These are phyloP conservation scores for Drosophila rhopaloa DNA, from an alignment of 1,140 invertebrate genomes.

Conservation along the genomic window DNA sequence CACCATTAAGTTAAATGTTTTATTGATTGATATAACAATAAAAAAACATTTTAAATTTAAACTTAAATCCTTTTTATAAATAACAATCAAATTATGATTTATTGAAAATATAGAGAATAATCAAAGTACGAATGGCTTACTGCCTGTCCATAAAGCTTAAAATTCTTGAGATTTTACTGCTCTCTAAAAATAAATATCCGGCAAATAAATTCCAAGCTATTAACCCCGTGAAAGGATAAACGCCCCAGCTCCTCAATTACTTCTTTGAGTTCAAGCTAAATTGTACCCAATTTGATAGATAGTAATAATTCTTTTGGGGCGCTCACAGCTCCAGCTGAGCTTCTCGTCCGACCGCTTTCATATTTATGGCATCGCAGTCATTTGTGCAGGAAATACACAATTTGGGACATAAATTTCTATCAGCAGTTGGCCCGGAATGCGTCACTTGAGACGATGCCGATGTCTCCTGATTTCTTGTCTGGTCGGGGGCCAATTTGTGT, in stretches of 20 bases:
- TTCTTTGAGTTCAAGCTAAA: constrained; percentile 27
- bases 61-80: too few species aligned
- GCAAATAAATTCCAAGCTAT: constrained; percentile 15
- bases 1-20: too few species aligned
- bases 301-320: constrained; percentile 40
- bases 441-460: constrained; percentile 27
- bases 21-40: too few species aligned
- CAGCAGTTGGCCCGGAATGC: constrained; percentile 44
- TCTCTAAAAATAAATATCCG: not conserved
- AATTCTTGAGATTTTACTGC: not conserved
- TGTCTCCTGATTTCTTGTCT: constrained; percentile 34
- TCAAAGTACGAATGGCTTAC: not conserved
- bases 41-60: too few species aligned
- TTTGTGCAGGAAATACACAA: constrained; percentile 57
- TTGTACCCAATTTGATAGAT: constrained; percentile 47
- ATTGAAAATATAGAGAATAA: too few species aligned
- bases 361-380: constrained; percentile 50
- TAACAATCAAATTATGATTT: too few species aligned
- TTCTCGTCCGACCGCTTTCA: constrained; percentile 10
- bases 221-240: constrained; percentile 34
- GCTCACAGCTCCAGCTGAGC: constrained; percentile 38
- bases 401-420: constrained; percentile 61
- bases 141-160: too few species aligned
- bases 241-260: constrained; percentile 15
- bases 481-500: constrained; percentile 59